phyloP scores from a whole-genome alignment of 2,797 vertebrate genomes.

The Eulemur rubriventer region DNA sequence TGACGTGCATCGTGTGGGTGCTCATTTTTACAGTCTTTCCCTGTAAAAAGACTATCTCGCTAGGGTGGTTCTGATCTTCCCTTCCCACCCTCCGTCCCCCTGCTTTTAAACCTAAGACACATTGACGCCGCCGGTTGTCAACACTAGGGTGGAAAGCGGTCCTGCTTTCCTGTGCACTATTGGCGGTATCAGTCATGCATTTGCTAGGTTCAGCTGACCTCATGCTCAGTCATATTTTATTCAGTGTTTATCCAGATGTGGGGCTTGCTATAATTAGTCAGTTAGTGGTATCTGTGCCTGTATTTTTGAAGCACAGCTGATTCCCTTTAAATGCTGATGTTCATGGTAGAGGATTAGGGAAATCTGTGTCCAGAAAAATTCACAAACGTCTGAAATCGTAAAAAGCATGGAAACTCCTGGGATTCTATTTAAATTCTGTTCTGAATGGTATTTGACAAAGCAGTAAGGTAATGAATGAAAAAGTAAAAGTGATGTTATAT shows the following conservation, averaged over 20 bases:
- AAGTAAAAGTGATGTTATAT: conserved; percentile 64
- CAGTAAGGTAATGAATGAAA: conserved; percentile 67
- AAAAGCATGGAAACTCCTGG: conserved; percentile 47
- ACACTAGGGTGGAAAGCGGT: fast-evolving
- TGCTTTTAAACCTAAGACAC: not conserved
- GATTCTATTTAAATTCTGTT: conserved; percentile 70
- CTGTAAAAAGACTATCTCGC: not conserved
- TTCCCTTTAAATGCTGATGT: conserved; percentile 64
- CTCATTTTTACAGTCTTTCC: not conserved
- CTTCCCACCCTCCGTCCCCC: not conserved
- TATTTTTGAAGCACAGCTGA: not conserved
- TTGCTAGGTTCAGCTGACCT: not conserved
- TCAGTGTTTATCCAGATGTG: not conserved
- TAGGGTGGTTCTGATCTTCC: not conserved
- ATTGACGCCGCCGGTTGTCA: not conserved
- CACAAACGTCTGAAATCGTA: conserved; percentile 60
- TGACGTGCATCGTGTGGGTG: not conserved
- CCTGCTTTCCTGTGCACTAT: not conserved
- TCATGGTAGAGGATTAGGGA: conserved; percentile 72
- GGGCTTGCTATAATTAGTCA: not conserved
- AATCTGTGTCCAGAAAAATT: conserved; percentile 59
- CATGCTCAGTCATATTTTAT: not conserved
- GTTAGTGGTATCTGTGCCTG: not conserved
- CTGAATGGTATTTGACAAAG: conserved; percentile 62
- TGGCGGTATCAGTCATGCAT: not conserved